Base-by-base conservation (phyloP, 2,797 vertebrate species). In the Cercopithecus neglectus region DNA sequence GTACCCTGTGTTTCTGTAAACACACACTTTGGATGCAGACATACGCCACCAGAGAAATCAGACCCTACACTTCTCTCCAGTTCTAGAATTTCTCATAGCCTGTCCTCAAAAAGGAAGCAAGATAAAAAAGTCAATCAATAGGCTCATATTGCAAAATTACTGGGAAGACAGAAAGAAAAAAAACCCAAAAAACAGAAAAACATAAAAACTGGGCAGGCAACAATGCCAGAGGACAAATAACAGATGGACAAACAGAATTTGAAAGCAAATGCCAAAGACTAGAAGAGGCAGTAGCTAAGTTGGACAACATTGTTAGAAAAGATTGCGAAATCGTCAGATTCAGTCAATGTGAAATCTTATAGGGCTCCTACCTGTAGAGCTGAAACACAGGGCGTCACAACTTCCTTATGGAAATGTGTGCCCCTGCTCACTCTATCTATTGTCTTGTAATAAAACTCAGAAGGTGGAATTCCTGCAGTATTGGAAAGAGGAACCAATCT, bases 181-280 rank as follows among this genome's bases (percentile, higher is more conserved):
- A 91, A 70, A 98, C 1, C 14, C 48, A 17, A 50, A 50, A 98
- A 91, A n/a, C 94, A 96, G 84, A 97, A 96, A 97, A 98, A 98
- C 97, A 98, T 98, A 98, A 97, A 97, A 96, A 98, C 97, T 97
- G 97, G 28, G 97, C 96, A 98, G 97, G 97, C 98, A 88, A 64
- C 97, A 98, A 98, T 95, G 97, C 97, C 98, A 98, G 98, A 98
- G 98, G 98, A 98, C 98, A 98, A 98, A 98, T 98, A 98, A 98
- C 98, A 99, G 99, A 99, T 98, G 98, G 98, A 98, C 98, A 98
- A 98, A 98, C 98, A 98, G 98, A 98, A 98, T 97, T 97, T 96
- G 93, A 98, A 98, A 98, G 94, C 96, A 98, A 98, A 98, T 97
- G 98, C 98, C 98, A 99, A 98, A 98, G 97, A 98, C 96, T 93